Conservation (phyloP, 2,113 vertebrate genomes). For the Echinops telfairi region DNA sequence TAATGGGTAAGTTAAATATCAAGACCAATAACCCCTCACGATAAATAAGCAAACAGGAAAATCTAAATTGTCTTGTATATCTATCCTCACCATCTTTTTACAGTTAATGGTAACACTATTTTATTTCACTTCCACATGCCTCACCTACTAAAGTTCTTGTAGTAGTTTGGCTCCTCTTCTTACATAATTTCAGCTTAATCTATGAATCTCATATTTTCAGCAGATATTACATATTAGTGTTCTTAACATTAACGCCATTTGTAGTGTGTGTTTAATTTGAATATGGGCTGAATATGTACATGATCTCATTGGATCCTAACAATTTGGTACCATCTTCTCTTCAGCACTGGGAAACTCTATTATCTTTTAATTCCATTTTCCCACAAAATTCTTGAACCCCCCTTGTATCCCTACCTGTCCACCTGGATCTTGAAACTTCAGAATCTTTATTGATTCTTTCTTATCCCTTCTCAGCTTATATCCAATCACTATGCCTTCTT, state of each 20-base stretch:
- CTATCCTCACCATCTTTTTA: too few relatives aligned
- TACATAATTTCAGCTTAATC: conserved; percentile 56
- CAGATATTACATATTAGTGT: conserved; percentile 21
- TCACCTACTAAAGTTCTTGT: background rate
- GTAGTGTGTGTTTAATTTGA: conserved; percentile 47
- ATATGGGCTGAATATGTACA: background rate
- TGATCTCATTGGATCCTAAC: conserved; percentile 28
- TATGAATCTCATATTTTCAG: conserved; percentile 52
- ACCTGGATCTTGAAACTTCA: conserved; percentile 25
- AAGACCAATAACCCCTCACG: conserved; percentile 39
- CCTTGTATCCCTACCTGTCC: background rate
- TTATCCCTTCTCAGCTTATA: background rate
- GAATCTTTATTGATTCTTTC: conserved; percentile 4
- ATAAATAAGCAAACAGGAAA: conserved; percentile 65
- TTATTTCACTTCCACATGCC: background rate
- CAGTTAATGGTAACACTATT: too few relatives aligned
- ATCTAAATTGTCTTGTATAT: conserved; percentile 41
- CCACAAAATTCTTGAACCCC: too few relatives aligned
- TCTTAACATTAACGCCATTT: conserved; percentile 38
- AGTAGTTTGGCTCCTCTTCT: conserved; percentile 9
- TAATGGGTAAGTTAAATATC: conserved; percentile 72
- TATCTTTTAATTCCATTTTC: too few relatives aligned
- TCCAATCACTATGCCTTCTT: background rate
- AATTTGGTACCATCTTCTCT: conserved; percentile 34
- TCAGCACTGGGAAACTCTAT: background rate